Evolutionary conservation across 2,113 vertebrate genomes (phyloP), one percentile per base, ranked within the genome.

Genomic region (Ailuropoda melanoleuca): DNA sequence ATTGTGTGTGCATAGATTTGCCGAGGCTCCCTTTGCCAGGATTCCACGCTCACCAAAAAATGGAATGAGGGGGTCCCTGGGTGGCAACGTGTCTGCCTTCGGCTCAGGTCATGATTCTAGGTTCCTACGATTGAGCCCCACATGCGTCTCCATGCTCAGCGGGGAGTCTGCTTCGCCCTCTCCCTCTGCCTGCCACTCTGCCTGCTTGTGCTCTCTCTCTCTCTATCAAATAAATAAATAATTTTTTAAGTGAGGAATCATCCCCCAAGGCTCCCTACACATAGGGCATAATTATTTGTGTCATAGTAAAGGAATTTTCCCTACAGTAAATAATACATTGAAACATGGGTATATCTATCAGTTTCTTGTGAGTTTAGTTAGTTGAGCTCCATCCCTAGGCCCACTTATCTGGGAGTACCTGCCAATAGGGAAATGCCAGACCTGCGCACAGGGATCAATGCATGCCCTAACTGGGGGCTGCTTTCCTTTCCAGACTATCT

Each of bases 1-100:
- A 0, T 0, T 5, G 37, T 13, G 1, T 3, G 3, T 8, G 8
- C 29, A 4, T 6, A n/a, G 55, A 6, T 64, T n/a, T 80, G 55
- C 89, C 18, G 15, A 80, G 74, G 48, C 18, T 48, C 13, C 50
- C 29, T 83, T 15, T 80, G 60, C 43, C 4, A 6, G 39, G 74
- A 82, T 56, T 50, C 80, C 23, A 66, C 0, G 7, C 29, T 78
- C 66, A 70, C 31, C 34, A 56, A 39, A 70, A 14, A 39, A 9
- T 3, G 23, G 10, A 77, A 1, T 26, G 13, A 37, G 34, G n/a
- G 66, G 18, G n/a, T 1, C 8, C n/a, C n/a, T 70, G n/a, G 66
- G 34, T 18, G 18, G n/a, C 5, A 37, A 37, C 37, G n/a, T 9
- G 1, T 70, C 66, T 21, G 66, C 34, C 66, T 37, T 70, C 1